A percentile compares a stretch with the other conserved stretches of the same genome.
Conservation (phyloP, 2,113 vertebrate species). For the Scartelaos histophorus region DNA sequence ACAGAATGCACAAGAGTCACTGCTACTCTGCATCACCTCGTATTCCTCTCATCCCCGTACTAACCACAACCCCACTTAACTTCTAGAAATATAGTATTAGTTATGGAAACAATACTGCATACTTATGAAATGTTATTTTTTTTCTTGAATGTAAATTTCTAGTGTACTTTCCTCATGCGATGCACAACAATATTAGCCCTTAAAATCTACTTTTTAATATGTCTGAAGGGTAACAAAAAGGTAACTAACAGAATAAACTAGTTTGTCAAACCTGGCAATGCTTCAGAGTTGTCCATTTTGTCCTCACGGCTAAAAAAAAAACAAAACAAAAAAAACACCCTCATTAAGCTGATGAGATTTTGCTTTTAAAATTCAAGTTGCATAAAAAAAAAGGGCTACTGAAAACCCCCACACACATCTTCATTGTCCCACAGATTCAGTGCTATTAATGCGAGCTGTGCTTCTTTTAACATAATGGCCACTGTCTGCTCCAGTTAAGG, state of each 20-base stretch:
- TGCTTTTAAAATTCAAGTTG: neutral
- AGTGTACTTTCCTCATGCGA: too few species aligned
- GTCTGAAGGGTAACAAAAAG: neutral
- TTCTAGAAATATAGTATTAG: too few species aligned
- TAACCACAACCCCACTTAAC: too few species aligned
- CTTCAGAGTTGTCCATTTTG: neutral
- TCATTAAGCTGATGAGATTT: neutral
- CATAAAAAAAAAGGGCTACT: neutral
- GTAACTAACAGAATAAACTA: neutral
- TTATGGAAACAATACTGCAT: too few species aligned
- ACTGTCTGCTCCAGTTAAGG: slow-evolving; percentile 26
- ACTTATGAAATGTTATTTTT: too few species aligned
- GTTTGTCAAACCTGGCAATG: neutral
- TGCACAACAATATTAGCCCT: too few species aligned
- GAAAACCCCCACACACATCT: slow-evolving; percentile 4
- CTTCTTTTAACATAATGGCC: slow-evolving; percentile 17
- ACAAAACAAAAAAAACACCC: neutral
- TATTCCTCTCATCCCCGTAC: too few species aligned
- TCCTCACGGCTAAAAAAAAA: neutral
- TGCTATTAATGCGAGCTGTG: slow-evolving; percentile 16
- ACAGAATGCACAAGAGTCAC: too few species aligned
- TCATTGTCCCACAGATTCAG: neutral
- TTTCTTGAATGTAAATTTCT: too few species aligned
- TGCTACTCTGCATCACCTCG: too few species aligned
- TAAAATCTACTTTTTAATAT: neutral